Base-by-base conservation (phyloP, 2,888 invertebrate genomes). In the Stictocephala bisonia region DNA sequence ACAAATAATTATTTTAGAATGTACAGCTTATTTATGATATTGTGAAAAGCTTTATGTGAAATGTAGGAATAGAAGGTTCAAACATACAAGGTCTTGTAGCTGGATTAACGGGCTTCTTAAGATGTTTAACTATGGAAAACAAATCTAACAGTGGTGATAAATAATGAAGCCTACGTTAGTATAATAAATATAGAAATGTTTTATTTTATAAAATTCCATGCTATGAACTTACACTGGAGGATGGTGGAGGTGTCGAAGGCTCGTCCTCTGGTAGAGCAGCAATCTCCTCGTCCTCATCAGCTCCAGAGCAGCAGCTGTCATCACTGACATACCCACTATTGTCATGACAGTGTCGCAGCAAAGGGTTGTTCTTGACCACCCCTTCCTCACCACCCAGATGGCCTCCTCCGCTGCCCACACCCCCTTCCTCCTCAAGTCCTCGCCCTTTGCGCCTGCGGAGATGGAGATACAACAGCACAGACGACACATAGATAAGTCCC, bases 401-500 rank as follows among this genome's bases (percentile, higher is more conserved):
- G 71, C 75, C 71, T n/a, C n/a, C n/a, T n/a, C 11, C 56, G 4
- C 29, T 13, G 2, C 58, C 3, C 7, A 24, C n/a, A 27, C 68
- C 50, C 7, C 40, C 70, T 11, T 29, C 69, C 15, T 15, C 50
- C 11, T 20, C 11, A 40, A 20, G 20, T 26, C 53, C 48, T 27
- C 40, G 60, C 31, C 35, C 24, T 13, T 68, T 60, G 31, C 51
- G 58, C 20, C 72, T 41, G 22, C 73, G 67, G 24, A 72, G 89
- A 82, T 93, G 93, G 53, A 95, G 83, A 82, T 94, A 95, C 13
- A 95, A 86, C 75, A 94, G 91, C 22, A 95, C 93, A 3, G 94
- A 94, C 0, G 93, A 92, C 18, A 95, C 92, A 83, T 95, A 95
- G 22, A 64, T 92, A 31, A 95, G 86, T 0, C 94, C 94, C n/a